Evolutionary conservation across 2,888 invertebrate species (phyloP).

Genomic region (Diaperis boleti): DNA sequence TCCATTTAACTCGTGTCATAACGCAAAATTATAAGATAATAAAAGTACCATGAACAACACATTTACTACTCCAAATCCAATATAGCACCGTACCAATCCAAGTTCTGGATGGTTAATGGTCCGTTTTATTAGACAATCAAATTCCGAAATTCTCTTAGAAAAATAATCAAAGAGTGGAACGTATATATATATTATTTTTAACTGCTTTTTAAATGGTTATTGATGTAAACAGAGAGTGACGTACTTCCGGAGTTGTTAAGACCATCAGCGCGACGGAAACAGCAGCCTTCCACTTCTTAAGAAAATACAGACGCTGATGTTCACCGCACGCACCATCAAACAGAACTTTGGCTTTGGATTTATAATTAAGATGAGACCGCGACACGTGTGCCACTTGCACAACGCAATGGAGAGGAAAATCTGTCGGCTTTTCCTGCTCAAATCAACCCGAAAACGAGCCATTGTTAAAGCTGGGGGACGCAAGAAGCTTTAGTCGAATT

Average conservation of each 20-base stretch:
- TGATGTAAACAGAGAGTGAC: conserved; percentile 60
- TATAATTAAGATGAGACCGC: conserved; percentile 31
- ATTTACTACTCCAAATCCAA: conserved; percentile 52
- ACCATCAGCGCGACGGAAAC: conserved; percentile 54
- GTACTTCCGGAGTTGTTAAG: conserved; percentile 59
- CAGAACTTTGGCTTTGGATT: conserved; percentile 11
- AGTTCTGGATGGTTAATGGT: conserved; percentile 52
- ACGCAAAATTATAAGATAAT: conserved; percentile 43
- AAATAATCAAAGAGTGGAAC: conserved; percentile 60
- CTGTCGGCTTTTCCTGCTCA: neutral
- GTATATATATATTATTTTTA: conserved; percentile 61
- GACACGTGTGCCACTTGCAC: conserved; percentile 47
- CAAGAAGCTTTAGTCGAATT: neutral
- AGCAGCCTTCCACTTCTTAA: conserved; percentile 50
- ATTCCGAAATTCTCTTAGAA: conserved; percentile 61
- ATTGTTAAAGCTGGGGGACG: neutral
- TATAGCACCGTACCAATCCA: conserved; percentile 51
- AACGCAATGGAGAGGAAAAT: conserved; percentile 15
- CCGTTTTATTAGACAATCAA: conserved; percentile 63
- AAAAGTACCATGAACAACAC: conserved; percentile 51
- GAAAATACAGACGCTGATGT: conserved; percentile 51
- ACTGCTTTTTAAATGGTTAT: conserved; percentile 63
- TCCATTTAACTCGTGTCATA: conserved; percentile 19
- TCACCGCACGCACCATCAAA: conserved; percentile 15
- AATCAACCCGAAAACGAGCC: conserved; percentile 4